Base-by-base conservation (phyloP, 2,888 invertebrate species). In the Priocnemis perturbator region DNA sequence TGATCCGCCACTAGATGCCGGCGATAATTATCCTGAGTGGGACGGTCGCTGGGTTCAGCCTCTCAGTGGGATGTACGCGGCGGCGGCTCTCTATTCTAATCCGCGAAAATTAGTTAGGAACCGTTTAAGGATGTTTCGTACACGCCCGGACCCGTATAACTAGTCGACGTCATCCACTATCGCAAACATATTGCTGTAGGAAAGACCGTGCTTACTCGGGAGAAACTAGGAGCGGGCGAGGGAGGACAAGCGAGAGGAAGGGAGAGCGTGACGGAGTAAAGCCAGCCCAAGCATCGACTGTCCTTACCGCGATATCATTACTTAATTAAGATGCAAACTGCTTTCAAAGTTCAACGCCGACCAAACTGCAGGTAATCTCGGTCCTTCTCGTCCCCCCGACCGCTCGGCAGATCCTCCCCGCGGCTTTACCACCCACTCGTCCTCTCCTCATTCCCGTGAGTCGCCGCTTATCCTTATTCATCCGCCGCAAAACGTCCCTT, bases 271-370 rank as follows among this genome's bases (percentile, higher is more conserved):
- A 55, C n/a, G n/a, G 37, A 26, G 45, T 57, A 30, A 37, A 55
- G 37, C 52, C 65, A 71, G 64, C 50, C 56, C 60, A 53, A 58
- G 55, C 73, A 64, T 67, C 66, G 67, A 69, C 67, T 69, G 69
- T 71, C 64, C 71, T 65, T 58, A 50, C 53, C 64, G 58, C 62
- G 66, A 71, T 64, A 74, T 74, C 71, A 66, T 74, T 74, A 74
- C 67, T 72, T 77, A 74, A 77, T 77, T 77, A 77, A 74, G 72
- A 77, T 71, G 72, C 71, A 73, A 77, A 74, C 71, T 77, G 66
- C 70, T 74, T 77, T 74, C 63, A 67, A 77, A 77, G 61, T 77
- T 72, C 26, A 37, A 66, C 59, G 63, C 47, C 60, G 60, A 71
- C 64, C 73, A 61, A 67, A 71, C 69, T 69, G 65, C 66, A 53